Evolutionary conservation across 2,888 invertebrate species (phyloP), one percentile per base, ranked within the genome.

Genomic region (Galerucella nymphaeae): DNA sequence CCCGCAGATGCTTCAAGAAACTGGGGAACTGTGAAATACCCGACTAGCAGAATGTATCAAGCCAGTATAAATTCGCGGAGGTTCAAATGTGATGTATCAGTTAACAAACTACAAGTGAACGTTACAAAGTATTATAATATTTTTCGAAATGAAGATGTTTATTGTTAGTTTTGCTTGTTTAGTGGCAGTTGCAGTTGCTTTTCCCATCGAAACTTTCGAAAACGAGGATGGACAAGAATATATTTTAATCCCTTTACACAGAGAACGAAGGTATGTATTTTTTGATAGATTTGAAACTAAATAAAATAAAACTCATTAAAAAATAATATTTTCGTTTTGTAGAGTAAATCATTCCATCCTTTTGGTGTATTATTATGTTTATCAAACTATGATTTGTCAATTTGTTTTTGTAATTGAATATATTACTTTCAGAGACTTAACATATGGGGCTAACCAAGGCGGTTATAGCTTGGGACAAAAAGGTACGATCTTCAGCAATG

Each of bases 181-280:
- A 10, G 18, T 75, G 55, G 73, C 71, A 13, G 75, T 68, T 0
- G 71, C 72, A 18, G 50, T 50, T 41, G 77, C 78, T 38, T 30
- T 73, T 20, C 78, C 78, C 9, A 55, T 75, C 42, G 76, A 75
- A 13, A 57, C 74, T 16, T 58, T 72, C n/a, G 77, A 76, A 72
- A 76, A 78, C 71, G 75, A 74, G 62, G 61, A 78, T 57, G 78
- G 78, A 1, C 63, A 78, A 53, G 48, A 76, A 23, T 76, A 63
- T 61, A 71, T 73, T 59, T 20, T 73, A 42, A 66, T 77, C 2
- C 77, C 78, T 16, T 41, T 76, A 8, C 68, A 67, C 9, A 66
- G 78, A 58, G 55, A 66, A 45, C 75, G 67, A 70, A 75, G 78
- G 78, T 78, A 73, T 72, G 69, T 16, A 16, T 45, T 50, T 61